Percentiles rank a stretch among this genome's conserved stretches.
Evolutionary conservation across 2,797 vertebrate genomes (phyloP).

Genomic region (Pachyuromys duprasi): DNA sequence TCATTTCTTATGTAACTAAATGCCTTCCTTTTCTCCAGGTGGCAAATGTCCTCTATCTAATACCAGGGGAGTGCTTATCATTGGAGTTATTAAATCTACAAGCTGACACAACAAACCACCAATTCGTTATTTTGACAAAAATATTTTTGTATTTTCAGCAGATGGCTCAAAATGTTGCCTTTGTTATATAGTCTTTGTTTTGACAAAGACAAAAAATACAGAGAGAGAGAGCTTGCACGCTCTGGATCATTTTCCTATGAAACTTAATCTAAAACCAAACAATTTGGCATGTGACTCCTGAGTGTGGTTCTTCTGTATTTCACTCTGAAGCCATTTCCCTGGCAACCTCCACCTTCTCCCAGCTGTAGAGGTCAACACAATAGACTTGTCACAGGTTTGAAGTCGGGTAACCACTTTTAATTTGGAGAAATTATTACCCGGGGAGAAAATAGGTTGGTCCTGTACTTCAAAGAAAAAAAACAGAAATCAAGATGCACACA

Average conservation of each 20-base stretch:
- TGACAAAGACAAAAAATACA: slow-evolving; percentile 75
- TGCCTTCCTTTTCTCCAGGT: slow-evolving; percentile 63
- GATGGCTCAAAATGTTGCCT: slow-evolving; percentile 74
- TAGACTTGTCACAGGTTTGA: slow-evolving; percentile 88
- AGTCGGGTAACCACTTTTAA: slow-evolving; percentile 90
- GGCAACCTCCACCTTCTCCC: slow-evolving; percentile 77
- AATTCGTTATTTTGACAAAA: slow-evolving; percentile 78
- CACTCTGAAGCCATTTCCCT: slow-evolving; percentile 74
- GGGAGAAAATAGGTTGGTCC: slow-evolving; percentile 89
- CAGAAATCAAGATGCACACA: slow-evolving; percentile 84
- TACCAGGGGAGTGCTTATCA: slow-evolving; percentile 62
- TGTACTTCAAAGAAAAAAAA: slow-evolving; percentile 84
- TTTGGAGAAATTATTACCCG: slow-evolving; percentile 91
- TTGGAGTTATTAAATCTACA: slow-evolving; percentile 65
- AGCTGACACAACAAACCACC: slow-evolving; percentile 78
- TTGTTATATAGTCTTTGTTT: slow-evolving; percentile 73
- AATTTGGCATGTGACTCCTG: slow-evolving; percentile 83
- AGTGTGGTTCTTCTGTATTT: slow-evolving; percentile 80
- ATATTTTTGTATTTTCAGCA: slow-evolving; percentile 78
- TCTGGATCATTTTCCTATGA: slow-evolving; percentile 76
- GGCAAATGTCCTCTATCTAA: slow-evolving; percentile 54
- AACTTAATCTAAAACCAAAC: slow-evolving; percentile 79
- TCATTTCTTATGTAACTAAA: slow-evolving; percentile 51
- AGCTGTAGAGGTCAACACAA: slow-evolving; percentile 81
- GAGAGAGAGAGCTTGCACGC: slow-evolving; percentile 62